Evolutionary conservation across 2,888 invertebrate species (phyloP), one percentile per base, ranked within the genome.

Genomic region (Ennomos quercinarius): DNA sequence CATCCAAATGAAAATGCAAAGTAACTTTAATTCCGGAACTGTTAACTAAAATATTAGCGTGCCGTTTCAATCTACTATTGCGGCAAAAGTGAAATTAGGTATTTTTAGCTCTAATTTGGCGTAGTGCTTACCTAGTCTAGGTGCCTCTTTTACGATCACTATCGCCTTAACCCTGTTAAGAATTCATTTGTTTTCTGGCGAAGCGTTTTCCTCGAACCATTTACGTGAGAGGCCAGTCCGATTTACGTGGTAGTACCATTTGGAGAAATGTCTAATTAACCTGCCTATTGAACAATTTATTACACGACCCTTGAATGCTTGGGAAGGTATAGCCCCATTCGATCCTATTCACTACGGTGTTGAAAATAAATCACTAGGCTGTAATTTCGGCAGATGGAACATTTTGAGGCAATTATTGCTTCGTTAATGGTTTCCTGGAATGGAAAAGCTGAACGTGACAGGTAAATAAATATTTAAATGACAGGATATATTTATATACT

Each of bases 271-370:
- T 86, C 84, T 88, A 87, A 89, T 89, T 88, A 88, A 88, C 87
- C 87, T 87, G 86, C 84, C 88, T 83, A 85, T 88, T 80, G 78
- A 78, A 80, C 81, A 83, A 87, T 88, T 88, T 89, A 88, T 87
- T 81, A 80, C 81, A 64, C 78, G 80, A 73, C 77, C 82, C 78
- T 77, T 74, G 76, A 76, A 80, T 78, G 74, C 76, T 76, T 81
- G 76, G 68, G 65, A 74, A 66, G 66, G 86, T 82, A n/a, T n/a
- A 83, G 84, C 86, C 83, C 78, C 71, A 73, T 73, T 76, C 76
- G 74, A 78, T 79, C 78, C 81, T 84, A 86, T 84, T 86, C 83
- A 85, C 79, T 84, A 80, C 76, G 75, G 81, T 74, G 76, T 78
- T 75, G 66, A 62, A 66, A 77, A 81, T 83, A 82, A 83, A 83